Evolutionary conservation across 1,140 invertebrate genomes (phyloP), one percentile per base, ranked within the genome.

Genomic region (Brachionus calyciflorus): DNA sequence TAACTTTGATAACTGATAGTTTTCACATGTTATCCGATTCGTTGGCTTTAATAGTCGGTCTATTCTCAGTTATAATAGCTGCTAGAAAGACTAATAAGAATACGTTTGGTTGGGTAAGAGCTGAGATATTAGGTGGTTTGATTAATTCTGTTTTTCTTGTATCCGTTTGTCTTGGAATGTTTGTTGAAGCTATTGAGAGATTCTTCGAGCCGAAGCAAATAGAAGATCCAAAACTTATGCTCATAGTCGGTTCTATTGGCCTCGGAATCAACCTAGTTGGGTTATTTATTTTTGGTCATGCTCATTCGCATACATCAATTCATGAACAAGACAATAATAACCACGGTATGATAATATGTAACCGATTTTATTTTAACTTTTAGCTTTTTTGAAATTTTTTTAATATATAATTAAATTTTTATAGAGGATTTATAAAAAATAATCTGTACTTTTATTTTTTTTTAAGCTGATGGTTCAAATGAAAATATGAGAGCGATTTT

Each of bases 401-500:
- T n/a, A n/a, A n/a, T n/a, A n/a, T n/a, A n/a, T n/a, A n/a, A n/a
- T n/a, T n/a, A n/a, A n/a, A n/a, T n/a, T n/a, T n/a, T n/a, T n/a
- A n/a, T n/a, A n/a, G n/a, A n/a, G n/a, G 14, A 30, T 21, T 37
- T 60, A 28, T 28, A 7, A 37, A 57, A 57, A 57, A 30, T 6
- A 17, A 51, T 12, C 12, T 41, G 41, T 12, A n/a, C 19, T 30
- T 10, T 65, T 44, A 21, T 14, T 14, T 73, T 19, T 51, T 73
- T 73, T 30, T 3, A 40, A 73, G 69, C 69, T n/a, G 40, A 73
- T 51, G 69, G 41, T 14, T 44, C 69, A 4, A 73, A 55, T 30
- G 51, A 68, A 90, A 99, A 99, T 82, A 98, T 98, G 93, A 88
- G 91, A 55, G 94, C 93, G 17, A 96, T 98, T 0, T 99, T 98